These are phyloP conservation scores for Salvelinus namaycush DNA, from an alignment of 2,113 vertebrate species.

Conservation along the genomic window DNA sequence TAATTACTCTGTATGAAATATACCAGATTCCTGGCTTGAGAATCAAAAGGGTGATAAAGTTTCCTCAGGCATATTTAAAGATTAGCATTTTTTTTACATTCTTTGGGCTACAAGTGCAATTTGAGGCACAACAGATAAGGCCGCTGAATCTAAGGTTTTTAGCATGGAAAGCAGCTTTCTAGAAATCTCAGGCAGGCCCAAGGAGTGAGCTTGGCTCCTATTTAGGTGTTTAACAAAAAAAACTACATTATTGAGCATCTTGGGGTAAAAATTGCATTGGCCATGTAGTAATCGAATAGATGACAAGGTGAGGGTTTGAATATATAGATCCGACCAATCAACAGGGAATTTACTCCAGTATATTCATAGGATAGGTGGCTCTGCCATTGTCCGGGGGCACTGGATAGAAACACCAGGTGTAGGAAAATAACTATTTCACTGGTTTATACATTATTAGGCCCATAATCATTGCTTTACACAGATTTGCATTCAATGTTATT, in stretches of 20 bases:
- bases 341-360: slow-evolving; percentile 19
- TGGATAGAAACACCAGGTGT: too few species aligned
- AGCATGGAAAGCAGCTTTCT: slow-evolving; percentile 65
- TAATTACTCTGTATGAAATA: slow-evolving; percentile 74
- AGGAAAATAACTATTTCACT: too few species aligned
- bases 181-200: slow-evolving; percentile 50
- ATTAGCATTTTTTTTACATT: slow-evolving; percentile 71
- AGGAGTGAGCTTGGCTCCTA: too few species aligned
- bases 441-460: too few species aligned
- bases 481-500: too few species aligned
- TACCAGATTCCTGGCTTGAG: slow-evolving; percentile 41
- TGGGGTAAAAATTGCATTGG: background rate
- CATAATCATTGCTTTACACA: too few species aligned
- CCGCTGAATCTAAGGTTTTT: slow-evolving; percentile 43
- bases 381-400: too few species aligned
- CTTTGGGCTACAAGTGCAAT: slow-evolving; percentile 73
- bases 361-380: slow-evolving; percentile 14
- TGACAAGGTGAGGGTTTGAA: slow-evolving; percentile 3
- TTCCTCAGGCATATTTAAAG: slow-evolving; percentile 59
- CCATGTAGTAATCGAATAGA: background rate
- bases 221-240: background rate
- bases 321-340: slow-evolving; percentile 13
- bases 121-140: slow-evolving; percentile 64
- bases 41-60: slow-evolving; percentile 75
- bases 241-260: slow-evolving; percentile 1